phyloP scores from a whole-genome alignment of 2,797 vertebrate species.

The Acomys russatus region DNA sequence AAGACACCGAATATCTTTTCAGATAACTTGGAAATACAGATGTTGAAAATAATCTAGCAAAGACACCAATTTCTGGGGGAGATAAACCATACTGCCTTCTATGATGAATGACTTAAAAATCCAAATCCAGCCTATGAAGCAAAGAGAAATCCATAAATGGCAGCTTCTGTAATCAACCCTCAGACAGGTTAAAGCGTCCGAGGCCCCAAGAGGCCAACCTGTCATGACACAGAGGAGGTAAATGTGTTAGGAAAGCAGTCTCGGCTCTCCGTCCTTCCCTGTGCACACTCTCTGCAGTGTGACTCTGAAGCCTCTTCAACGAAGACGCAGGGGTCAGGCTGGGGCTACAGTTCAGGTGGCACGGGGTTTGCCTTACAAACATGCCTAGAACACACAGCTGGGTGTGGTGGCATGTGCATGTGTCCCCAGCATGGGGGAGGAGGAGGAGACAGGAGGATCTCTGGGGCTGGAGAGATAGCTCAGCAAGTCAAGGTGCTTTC shows the following conservation, averaged over 20 bases:
- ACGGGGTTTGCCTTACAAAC: neutral
- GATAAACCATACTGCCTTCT: neutral
- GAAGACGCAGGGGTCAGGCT: neutral
- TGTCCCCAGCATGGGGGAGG: no score
- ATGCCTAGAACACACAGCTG: neutral
- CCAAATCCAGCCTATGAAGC: neutral
- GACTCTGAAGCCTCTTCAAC: neutral
- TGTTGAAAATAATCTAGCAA: slow-evolving; percentile 9
- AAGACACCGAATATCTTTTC: neutral
- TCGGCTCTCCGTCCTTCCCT: no score
- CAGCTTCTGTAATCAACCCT: neutral
- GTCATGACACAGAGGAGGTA: neutral
- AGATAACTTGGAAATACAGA: neutral
- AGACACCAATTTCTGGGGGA: slow-evolving; percentile 13
- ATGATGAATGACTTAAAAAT: neutral
- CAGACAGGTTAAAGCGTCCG: neutral
- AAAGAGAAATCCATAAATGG: neutral
- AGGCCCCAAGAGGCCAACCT: neutral
- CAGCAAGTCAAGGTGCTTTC: no score
- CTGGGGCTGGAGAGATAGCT: neutral
- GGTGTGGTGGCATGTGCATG: neutral
- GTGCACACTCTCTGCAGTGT: neutral
- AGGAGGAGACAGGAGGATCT: neutral
- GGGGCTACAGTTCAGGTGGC: neutral
- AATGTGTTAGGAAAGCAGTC: neutral